These are phyloP conservation scores for Pangasianodon gigas DNA, from an alignment of 2,113 vertebrate genomes.

Conservation along the genomic window DNA sequence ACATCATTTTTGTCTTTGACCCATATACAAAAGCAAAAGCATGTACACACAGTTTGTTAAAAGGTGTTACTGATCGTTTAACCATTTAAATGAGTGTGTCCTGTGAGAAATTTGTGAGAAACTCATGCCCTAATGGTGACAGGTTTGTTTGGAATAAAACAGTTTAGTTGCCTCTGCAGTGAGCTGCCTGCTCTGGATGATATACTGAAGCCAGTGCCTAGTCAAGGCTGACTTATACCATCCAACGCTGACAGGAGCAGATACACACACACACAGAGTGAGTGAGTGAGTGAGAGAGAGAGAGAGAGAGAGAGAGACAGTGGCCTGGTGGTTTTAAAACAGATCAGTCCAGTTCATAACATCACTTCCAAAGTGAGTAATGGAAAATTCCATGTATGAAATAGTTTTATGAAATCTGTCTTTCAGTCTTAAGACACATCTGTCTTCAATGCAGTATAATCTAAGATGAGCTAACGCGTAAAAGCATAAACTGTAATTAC, in stretches of 20 bases:
- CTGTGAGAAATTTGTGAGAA: conserved; percentile 54
- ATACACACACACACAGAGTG: conserved; percentile 37
- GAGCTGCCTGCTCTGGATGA: conserved; percentile 74
- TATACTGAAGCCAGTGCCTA: conserved; percentile 71
- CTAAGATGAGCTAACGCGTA: background rate
- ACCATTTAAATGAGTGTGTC: conserved; percentile 43
- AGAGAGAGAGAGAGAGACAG: background rate
- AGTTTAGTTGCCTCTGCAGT: conserved; percentile 70
- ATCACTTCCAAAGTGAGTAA: conserved; percentile 40
- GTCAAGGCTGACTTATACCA: conserved; percentile 75
- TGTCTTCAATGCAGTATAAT: conserved; percentile 30
- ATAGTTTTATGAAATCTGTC: conserved; percentile 53
- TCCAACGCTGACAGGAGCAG: conserved; percentile 69
- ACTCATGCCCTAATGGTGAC: conserved; percentile 66
- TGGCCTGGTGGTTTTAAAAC: conserved; percentile 35
- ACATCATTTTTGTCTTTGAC: background rate
- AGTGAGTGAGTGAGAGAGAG: background rate
- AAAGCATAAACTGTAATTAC: conserved; percentile 16
- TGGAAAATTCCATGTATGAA: conserved; percentile 51
- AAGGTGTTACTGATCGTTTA: background rate
- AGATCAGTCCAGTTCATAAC: conserved; percentile 37
- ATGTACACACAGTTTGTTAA: background rate
- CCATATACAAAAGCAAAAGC: background rate
- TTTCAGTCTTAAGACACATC: conserved; percentile 59
- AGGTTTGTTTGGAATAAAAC: conserved; percentile 73